Base-by-base conservation (phyloP, 2,888 invertebrate genomes). In the Spatulosminthurus flaviceps region DNA sequence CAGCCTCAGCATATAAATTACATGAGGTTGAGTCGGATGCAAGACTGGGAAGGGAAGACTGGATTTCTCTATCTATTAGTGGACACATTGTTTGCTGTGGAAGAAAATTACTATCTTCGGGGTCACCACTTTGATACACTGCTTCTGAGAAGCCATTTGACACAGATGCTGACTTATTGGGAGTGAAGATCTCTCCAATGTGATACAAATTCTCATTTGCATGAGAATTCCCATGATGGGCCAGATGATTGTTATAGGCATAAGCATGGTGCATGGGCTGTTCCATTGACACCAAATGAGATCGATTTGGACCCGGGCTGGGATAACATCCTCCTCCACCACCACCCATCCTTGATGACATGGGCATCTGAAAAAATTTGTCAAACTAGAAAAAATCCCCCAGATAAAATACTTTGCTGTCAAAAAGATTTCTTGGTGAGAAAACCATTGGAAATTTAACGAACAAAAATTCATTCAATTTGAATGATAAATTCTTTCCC, bases 11-110 rank as follows among this genome's bases (percentile, higher is more conserved):
- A 77, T 85, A 85, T 41, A 85, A 79, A 81, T 85, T 85, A 76
- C 85, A 85, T 7, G 85, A 85, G 22, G 84, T 85, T 1, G 85
- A 85, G 81, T 85, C 85, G 26, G 84, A 84, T n/a, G 85, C 85
- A 7, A 87, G 84, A 84, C 87, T 87, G 41, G 89, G 89, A 70
- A 89, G 85, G 34, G 89, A 88, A 29, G 89, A 89, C 87, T 90
- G 89, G 80, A 89, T 88, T 66, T 88, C 89, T 81, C 89, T 86
- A 83, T 90, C 90, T 86, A 89, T 88, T 71, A 84, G 81, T 26
- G 84, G 84, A 77, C 81, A 82, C 75, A 83, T 26, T 75, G 81
- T 73, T 79, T 82, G 82, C 29, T 77, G 83, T 61, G 83, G 83
- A 76, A 83, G 80, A 79, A 83, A 84, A 81, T 83, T 84, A 71